A percentile compares a stretch with the other conserved stretches of the same genome.
Conservation (phyloP, 2,113 vertebrate species). For the pig (Sus scrofa) region T2T-Sscrofa CM000828.6:74788001-74788500, state of each 20-base stretch:
- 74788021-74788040: neutral
- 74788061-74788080: neutral
- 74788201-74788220: accelerated
- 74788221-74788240: accelerated
- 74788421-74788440: accelerated
- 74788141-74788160: accelerated
- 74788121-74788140: accelerated
- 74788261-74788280: no score
- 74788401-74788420: accelerated
- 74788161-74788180: accelerated
- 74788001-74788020: neutral
- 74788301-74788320: neutral
- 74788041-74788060: accelerated
- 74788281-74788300: neutral
- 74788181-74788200: accelerated
- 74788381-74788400: neutral
- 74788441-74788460: neutral
- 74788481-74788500: neutral
- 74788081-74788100: neutral
- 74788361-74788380: neutral
- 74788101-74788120: neutral
- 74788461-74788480: neutral
- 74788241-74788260: neutral
- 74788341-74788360: neutral
- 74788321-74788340: neutral